Evolutionary conservation across 2,797 vertebrate species (phyloP).

Genomic region (Eupleurogrammus muticus): DNA sequence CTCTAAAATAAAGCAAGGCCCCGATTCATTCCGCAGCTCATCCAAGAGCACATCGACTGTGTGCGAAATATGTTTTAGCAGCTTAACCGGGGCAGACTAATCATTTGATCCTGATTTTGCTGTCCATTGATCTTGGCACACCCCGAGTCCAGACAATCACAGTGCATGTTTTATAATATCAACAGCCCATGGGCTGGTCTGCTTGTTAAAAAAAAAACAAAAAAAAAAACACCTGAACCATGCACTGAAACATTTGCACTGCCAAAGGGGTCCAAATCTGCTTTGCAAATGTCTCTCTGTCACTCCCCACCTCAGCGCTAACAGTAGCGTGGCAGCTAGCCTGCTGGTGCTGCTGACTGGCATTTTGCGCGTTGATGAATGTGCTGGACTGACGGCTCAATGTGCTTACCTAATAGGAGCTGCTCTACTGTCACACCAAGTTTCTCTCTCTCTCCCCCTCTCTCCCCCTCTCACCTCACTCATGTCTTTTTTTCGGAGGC

Average conservation of each 20-base stretch:
- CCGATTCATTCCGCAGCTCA: constrained; percentile 55
- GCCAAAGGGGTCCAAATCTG: constrained; percentile 68
- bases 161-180: constrained; percentile 66
- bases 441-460: constrained; percentile 50
- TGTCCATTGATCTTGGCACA: constrained; percentile 70
- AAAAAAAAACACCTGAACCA: constrained; percentile 56
- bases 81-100: constrained; percentile 66
- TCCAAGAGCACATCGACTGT: constrained; percentile 59
- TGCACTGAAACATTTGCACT: constrained; percentile 58
- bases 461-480: constrained; percentile 24
- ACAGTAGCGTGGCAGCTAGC: constrained; percentile 43
- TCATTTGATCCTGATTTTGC: constrained; percentile 75
- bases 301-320: constrained; percentile 45
- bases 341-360: constrained; percentile 70
- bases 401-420: constrained; percentile 85
- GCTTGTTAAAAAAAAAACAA: too few species aligned
- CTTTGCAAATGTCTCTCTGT: constrained; percentile 61
- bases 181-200: constrained; percentile 39
- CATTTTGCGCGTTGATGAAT: constrained; percentile 79
- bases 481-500: constrained; percentile 34
- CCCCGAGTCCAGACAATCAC: constrained; percentile 53
- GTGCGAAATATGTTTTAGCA: constrained; percentile 73
- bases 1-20: constrained; percentile 55
- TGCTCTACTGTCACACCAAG: constrained; percentile 71
- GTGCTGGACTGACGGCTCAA: constrained; percentile 79